These are phyloP conservation scores for Cataglyphis livida DNA, from an alignment of 2,888 invertebrate species.

Conservation along the genomic window DNA sequence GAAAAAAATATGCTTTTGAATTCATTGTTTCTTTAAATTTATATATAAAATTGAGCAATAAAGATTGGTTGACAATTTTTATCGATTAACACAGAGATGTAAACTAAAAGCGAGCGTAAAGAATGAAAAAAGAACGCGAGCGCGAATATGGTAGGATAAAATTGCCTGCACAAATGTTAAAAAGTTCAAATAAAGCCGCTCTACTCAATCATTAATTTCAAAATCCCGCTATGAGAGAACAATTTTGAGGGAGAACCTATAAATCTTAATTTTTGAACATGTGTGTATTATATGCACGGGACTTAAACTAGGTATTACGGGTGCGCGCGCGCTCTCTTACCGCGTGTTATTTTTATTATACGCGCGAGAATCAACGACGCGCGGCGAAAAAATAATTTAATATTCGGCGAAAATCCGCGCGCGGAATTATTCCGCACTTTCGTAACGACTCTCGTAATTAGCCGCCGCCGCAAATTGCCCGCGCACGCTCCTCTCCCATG, in stretches of 20 bases:
- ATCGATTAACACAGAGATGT: background rate
- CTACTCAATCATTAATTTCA: background rate
- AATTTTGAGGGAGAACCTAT: background rate
- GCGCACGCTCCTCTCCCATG: slow-evolving; percentile 13
- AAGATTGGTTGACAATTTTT: background rate
- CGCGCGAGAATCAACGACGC: slow-evolving; percentile 32
- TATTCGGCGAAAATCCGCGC: slow-evolving; percentile 69
- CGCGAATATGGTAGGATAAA: background rate
- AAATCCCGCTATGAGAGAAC: background rate
- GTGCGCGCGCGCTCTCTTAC: background rate
- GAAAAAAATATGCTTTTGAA: background rate
- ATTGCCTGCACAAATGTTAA: background rate
- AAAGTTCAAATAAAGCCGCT: background rate
- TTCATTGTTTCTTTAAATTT: slow-evolving; percentile 10
- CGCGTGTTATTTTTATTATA: slow-evolving; percentile 19
- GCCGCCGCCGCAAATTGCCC: slow-evolving; percentile 77
- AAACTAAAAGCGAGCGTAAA: background rate
- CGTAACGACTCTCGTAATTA: slow-evolving; percentile 79
- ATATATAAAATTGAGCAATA: background rate
- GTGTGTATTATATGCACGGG: too few relatives aligned
- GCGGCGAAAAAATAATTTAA: slow-evolving; percentile 66
- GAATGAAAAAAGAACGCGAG: background rate
- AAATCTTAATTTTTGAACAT: background rate
- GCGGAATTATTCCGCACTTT: slow-evolving; percentile 74
- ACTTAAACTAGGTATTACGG: background rate